These are phyloP conservation scores for Rhingia campestris DNA, from an alignment of 2,888 invertebrate species.

Conservation along the genomic window DNA sequence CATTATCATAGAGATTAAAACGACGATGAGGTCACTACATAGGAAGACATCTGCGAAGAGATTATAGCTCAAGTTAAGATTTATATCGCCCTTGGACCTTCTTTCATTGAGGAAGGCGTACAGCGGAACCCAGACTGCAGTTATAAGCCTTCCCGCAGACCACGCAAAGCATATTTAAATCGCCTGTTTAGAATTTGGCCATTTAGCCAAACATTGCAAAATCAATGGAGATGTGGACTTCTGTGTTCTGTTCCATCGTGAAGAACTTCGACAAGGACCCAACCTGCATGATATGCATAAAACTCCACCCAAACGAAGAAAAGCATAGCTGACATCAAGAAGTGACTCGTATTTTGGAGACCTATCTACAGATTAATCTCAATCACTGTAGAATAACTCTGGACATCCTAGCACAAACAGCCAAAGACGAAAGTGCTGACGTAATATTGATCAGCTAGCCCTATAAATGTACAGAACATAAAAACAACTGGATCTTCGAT, in stretches of 20 bases:
- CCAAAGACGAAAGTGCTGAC: background rate
- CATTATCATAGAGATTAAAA: constrained; percentile 5
- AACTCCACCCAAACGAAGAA: background rate
- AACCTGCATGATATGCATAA: background rate
- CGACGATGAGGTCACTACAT: constrained; percentile 12
- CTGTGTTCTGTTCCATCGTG: too few relatives aligned
- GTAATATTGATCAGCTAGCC: constrained; percentile 5
- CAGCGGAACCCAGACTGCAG: background rate
- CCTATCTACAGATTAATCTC: constrained; percentile 13
- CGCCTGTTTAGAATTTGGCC: background rate
- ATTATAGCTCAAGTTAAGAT: too few relatives aligned
- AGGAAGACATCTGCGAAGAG: background rate
- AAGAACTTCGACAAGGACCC: background rate
- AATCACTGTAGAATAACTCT: constrained; percentile 2
- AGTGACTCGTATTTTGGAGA: constrained; percentile 16
- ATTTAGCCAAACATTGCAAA: background rate
- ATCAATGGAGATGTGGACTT: too few relatives aligned
- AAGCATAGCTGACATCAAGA: background rate
- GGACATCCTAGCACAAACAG: background rate
- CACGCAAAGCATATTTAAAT: background rate
- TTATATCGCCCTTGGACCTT: background rate
- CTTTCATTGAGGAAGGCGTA: background rate
- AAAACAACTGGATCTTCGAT: background rate
- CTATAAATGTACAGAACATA: background rate
- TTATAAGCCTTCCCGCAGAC: background rate